Percentiles rank a stretch among this genome's conserved stretches.
phyloP scores from a whole-genome alignment of 2,113 vertebrate species.

The Ivindomyrus marchei region DNA sequence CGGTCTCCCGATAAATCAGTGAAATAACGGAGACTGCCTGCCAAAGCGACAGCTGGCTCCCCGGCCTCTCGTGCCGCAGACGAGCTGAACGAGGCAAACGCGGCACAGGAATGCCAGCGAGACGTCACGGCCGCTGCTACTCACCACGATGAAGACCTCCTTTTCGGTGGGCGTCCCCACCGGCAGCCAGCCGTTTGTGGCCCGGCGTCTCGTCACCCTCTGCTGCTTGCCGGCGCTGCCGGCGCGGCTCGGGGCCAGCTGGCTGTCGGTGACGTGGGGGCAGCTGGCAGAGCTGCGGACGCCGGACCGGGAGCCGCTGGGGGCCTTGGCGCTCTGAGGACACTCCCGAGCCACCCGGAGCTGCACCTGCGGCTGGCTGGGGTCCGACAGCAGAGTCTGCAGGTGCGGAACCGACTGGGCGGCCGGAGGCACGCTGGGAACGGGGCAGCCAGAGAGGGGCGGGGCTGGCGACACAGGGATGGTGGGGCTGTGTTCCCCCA shows the following conservation, averaged over 20 bases:
- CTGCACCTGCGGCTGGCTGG: slow-evolving; percentile 66
- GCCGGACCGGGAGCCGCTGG: slow-evolving; percentile 82
- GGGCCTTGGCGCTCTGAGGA: slow-evolving; percentile 86
- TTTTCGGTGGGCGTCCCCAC: slow-evolving; percentile 84
- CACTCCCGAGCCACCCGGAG: slow-evolving; percentile 74
- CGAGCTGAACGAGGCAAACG: neutral
- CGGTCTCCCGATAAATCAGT: neutral
- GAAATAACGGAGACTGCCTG: neutral
- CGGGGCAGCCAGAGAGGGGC: slow-evolving; percentile 87
- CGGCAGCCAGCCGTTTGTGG: slow-evolving; percentile 91
- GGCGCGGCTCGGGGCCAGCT: slow-evolving; percentile 54
- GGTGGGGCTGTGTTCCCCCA: slow-evolving; percentile 81
- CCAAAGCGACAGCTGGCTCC: neutral
- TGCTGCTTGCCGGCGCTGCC: slow-evolving; percentile 69
- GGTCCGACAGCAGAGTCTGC: slow-evolving; percentile 83
- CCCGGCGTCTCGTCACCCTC: slow-evolving; percentile 71
- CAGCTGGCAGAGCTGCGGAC: slow-evolving; percentile 66
- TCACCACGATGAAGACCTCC: slow-evolving; percentile 90
- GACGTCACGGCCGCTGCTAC: slow-evolving; percentile 39
- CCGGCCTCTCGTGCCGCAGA: neutral
- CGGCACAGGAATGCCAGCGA: neutral
- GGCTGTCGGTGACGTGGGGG: slow-evolving; percentile 71
- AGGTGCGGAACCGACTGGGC: slow-evolving; percentile 83
- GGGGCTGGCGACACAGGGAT: slow-evolving; percentile 77
- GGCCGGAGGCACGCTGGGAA: slow-evolving; percentile 84